Percentiles rank a stretch among this genome's conserved stretches.
Evolutionary conservation across 2,797 vertebrate genomes (phyloP).

Genomic region (Sebastes cheni): DNA sequence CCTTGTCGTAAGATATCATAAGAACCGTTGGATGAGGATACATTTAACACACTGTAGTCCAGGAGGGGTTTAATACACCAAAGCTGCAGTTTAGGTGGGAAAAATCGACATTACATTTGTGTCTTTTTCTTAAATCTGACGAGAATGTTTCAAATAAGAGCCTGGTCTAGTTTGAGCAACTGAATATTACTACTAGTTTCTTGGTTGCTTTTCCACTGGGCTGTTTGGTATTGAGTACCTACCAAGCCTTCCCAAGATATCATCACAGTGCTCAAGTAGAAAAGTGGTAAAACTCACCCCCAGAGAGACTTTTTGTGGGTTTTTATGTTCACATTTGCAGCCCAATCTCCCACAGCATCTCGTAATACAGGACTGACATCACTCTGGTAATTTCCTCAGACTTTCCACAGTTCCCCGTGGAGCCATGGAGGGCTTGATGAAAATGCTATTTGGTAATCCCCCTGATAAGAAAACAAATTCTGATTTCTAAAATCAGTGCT

Average conservation of each 20-base stretch:
- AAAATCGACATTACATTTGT: neutral
- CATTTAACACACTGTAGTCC: neutral
- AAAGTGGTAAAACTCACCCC: neutral
- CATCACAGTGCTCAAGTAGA: neutral
- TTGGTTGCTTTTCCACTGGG: neutral
- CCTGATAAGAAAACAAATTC: conserved; percentile 49
- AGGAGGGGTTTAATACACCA: neutral
- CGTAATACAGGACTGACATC: conserved; percentile 17
- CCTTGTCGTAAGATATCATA: no score
- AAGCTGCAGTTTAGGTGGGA: neutral
- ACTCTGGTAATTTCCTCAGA: conserved; percentile 27
- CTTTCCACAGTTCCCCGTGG: conserved; percentile 17
- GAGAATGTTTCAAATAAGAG: neutral
- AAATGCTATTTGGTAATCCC: conserved; percentile 41
- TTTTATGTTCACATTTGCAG: neutral
- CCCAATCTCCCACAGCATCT: conserved; percentile 5
- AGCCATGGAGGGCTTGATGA: conserved; percentile 31
- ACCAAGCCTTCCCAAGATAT: neutral
- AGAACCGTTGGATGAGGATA: no score
- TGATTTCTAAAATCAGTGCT: conserved; percentile 32
- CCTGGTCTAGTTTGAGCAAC: neutral
- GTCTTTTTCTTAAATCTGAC: neutral
- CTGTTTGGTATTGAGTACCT: neutral
- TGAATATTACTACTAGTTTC: neutral
- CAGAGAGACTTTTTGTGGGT: neutral